Percentiles rank a stretch among this genome's conserved stretches.
Evolutionary conservation across 2,113 vertebrate genomes (phyloP).

Genomic region (Okapia johnstoni): DNA sequence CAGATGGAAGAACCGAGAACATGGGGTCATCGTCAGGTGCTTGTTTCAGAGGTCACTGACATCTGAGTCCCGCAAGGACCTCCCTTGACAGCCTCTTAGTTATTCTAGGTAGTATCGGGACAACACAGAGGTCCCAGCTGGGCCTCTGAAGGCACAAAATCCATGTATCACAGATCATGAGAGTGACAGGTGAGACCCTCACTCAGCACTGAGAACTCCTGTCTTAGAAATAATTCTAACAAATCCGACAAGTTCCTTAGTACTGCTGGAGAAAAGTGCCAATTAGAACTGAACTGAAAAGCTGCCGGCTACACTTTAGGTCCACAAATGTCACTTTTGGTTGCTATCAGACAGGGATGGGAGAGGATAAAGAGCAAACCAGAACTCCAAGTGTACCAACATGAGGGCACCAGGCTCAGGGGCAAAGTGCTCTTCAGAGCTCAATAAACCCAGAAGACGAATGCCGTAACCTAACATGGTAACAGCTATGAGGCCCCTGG

Average conservation of each 20-base stretch:
- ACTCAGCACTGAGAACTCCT: background rate
- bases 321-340: background rate
- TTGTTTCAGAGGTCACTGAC: background rate
- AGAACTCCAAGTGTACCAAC: background rate
- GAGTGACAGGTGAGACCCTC: background rate
- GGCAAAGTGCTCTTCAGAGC: background rate
- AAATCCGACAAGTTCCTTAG: background rate
- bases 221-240: background rate
- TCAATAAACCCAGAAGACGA: background rate
- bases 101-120: background rate
- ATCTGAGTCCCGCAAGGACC: background rate
- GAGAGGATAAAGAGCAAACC: background rate
- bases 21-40: background rate
- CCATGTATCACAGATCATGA: background rate
- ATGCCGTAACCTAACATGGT: rapidly evolving
- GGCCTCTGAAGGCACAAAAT: background rate
- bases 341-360: background rate
- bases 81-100: background rate
- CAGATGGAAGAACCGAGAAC: background rate
- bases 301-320: background rate
- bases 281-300: background rate
- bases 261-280: background rate
- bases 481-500: background rate
- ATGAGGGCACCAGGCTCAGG: background rate
- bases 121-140: background rate